phyloP scores from a whole-genome alignment of 1,140 invertebrate species.

The Anthonomus grandis region DNA sequence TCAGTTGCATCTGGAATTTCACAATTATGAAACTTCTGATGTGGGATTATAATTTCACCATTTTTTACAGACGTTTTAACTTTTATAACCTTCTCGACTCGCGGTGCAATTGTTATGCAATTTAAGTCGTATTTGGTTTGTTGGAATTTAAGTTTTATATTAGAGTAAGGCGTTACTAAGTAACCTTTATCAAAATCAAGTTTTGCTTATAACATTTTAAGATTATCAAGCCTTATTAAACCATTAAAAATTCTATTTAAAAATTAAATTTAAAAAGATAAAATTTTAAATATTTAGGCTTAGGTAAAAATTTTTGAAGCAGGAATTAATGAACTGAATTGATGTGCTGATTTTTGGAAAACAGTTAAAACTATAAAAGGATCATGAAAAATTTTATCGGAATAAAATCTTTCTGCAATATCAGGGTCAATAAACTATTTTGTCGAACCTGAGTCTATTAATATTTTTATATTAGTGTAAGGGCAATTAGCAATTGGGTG shows the following conservation, averaged over 20 bases:
- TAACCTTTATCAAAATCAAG: conserved; percentile 15
- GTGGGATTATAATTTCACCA: conserved; percentile 11
- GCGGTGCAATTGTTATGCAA: conserved; percentile 3
- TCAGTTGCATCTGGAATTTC: conserved; percentile 8
- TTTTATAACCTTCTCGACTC: conserved; percentile 12
- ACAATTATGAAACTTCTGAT: conserved; percentile 14
- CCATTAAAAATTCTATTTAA: conserved; percentile 15
- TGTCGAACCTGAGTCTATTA: conserved; percentile 16
- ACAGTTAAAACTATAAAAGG: conserved; percentile 15
- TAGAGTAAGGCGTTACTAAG: not conserved
- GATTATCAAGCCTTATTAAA: conserved; percentile 12
- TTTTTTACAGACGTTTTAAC: conserved; percentile 13
- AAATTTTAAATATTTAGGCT: conserved; percentile 10
- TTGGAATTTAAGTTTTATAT: conserved; percentile 8
- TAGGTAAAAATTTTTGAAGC: conserved; percentile 5
- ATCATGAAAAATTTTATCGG: conserved; percentile 8
- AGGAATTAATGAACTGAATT: conserved; percentile 9
- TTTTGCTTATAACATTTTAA: conserved; percentile 17
- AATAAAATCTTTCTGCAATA: conserved; percentile 4
- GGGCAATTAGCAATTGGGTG: not conserved
- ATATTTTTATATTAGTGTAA: conserved; percentile 11
- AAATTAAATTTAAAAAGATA: conserved; percentile 19
- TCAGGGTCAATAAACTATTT: conserved; percentile 14
- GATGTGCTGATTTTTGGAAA: conserved; percentile 19
- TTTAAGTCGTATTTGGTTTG: conserved; percentile 3